These are phyloP conservation scores for Podilymbus podiceps DNA, from an alignment of 2,113 vertebrate genomes.

Conservation along the genomic window DNA sequence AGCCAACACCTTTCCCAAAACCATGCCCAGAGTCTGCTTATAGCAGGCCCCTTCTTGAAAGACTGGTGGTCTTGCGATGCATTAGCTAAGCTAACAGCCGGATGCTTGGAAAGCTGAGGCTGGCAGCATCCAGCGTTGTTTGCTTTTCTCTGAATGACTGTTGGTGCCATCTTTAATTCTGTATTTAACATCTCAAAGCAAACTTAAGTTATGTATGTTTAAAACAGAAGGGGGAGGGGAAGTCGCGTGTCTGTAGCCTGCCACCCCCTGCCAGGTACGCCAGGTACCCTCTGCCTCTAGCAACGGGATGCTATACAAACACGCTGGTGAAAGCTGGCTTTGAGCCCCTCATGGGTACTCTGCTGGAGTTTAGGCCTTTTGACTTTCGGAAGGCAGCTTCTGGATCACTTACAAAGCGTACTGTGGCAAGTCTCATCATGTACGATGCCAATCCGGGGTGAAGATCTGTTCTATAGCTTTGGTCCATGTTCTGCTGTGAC, in stretches of 20 bases:
- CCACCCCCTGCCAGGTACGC: not conserved
- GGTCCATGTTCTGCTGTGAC: slow-evolving; percentile 11
- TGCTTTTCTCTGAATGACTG: not conserved
- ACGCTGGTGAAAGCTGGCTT: slow-evolving; percentile 25
- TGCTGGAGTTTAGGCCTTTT: not conserved
- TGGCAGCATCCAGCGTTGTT: not conserved
- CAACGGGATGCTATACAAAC: not conserved
- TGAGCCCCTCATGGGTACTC: not conserved
- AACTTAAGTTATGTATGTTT: not conserved
- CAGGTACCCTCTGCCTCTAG: not conserved
- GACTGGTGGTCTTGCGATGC: not conserved
- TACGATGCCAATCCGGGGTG: not conserved
- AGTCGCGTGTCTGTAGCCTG: not conserved
- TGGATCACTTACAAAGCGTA: slow-evolving; percentile 1
- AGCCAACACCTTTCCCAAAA: not conserved
- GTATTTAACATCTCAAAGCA: not conserved
- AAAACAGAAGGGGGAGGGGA: not conserved
- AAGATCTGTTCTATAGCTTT: not conserved
- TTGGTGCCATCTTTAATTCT: not conserved
- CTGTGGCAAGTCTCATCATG: not conserved
- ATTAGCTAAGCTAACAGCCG: not conserved
- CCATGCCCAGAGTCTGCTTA: not conserved
- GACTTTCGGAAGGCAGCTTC: slow-evolving; percentile 34
- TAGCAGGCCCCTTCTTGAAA: not conserved
- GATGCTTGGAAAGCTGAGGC: not conserved